Evolutionary conservation across 2,113 vertebrate species (phyloP).

Genomic region (Eubucco bourcierii): DNA sequence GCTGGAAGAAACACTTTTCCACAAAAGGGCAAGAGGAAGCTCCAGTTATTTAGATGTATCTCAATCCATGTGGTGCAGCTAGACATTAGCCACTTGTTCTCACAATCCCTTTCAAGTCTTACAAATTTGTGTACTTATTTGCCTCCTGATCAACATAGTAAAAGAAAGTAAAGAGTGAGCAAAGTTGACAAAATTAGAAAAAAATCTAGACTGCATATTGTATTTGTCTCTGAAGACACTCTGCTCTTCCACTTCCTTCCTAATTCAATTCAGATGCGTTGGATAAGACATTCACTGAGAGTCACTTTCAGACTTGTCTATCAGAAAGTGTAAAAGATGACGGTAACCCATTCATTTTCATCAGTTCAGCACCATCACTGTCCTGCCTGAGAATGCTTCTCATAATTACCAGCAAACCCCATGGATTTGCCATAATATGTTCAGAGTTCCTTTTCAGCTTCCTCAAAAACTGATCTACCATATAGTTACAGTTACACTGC

Average conservation of each 20-base stretch:
- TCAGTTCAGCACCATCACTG: background rate
- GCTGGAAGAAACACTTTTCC: background rate
- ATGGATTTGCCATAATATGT: background rate
- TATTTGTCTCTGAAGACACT: background rate
- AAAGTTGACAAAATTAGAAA: background rate
- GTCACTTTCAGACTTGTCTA: background rate
- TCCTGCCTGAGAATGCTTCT: background rate
- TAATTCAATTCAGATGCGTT: background rate
- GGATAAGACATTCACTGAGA: background rate
- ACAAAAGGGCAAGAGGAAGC: background rate
- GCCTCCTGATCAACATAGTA: background rate
- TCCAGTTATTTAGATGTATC: background rate
- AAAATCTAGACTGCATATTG: background rate
- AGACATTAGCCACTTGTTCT: background rate
- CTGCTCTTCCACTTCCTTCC: background rate
- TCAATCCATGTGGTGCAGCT: too few species aligned
- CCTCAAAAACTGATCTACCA: background rate
- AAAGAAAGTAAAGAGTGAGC: background rate
- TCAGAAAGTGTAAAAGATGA: background rate
- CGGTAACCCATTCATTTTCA: background rate
- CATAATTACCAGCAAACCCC: fast-evolving
- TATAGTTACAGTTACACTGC: background rate
- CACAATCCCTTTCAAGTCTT: background rate
- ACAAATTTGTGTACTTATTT: background rate
- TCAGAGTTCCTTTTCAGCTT: background rate